Evolutionary conservation across 2,888 invertebrate species (phyloP), one percentile per base, ranked within the genome.

Genomic region (Rhorus exstirpatorius): DNA sequence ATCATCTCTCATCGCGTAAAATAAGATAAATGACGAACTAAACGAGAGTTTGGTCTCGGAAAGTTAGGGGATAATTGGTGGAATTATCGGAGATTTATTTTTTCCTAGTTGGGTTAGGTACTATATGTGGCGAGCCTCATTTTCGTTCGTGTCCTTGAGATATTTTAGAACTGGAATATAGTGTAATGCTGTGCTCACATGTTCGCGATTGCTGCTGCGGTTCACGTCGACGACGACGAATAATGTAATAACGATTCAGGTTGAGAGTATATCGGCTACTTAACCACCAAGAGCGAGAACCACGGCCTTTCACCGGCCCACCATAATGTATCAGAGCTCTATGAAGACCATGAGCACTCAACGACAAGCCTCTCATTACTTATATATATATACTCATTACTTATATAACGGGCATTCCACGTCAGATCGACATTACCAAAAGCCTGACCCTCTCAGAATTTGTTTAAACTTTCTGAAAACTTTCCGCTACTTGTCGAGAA

Each of bases 301-400:
- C 44, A 14, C 72, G 74, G 55, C 65, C 75, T 75, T 75, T 75
- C 75, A 75, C 75, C 55, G 65, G 21, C 44, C 49, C 17, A 74
- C 14, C n/a, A n/a, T n/a, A 41, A 60, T 61, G 55, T 41, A 55
- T 26, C 55, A 44, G 41, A 55, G 6, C 6, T 14, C 41, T n/a
- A n/a, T n/a, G 10, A 55, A 35, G 38, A 53, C 46, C 60, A 35
- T 61, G 72, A 46, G 60, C 60, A 38, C 46, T 55, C 26, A 44
- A 14, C 41, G 63, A 75, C 55, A 44, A 51, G 55, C 8, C 19
- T 41, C 17, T 63, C 41, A 38, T 6, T 12, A 38, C 53, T 46
- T 51, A 38, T 21, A 68, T 38, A n/a, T n/a, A n/a, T 51, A 51
- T 17, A 12, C 12, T 68, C 38, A 35, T n/a, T n/a, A n/a, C n/a